phyloP scores from a whole-genome alignment of 2,888 invertebrate species.

The Sericinus montela region DNA sequence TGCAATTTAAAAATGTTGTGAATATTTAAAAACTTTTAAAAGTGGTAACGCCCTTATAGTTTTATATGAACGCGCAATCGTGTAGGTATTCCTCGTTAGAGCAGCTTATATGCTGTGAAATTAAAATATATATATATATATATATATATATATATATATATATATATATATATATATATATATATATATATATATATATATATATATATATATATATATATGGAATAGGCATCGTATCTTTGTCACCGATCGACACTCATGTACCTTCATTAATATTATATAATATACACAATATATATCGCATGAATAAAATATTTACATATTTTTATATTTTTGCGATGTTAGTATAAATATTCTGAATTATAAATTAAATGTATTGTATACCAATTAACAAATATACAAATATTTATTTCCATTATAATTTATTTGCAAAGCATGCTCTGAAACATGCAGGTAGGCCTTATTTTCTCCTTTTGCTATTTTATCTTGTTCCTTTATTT shows the following conservation, averaged over 20 bases:
- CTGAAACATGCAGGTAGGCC: not conserved
- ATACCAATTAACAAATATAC: not conserved
- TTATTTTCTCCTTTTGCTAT: not conserved
- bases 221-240: constrained; percentile 30
- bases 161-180: too few species aligned
- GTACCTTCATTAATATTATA: not conserved
- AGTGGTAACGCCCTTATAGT: constrained; percentile 22
- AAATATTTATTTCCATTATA: not conserved
- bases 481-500: not conserved
- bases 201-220: too few species aligned
- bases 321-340: constrained; percentile 5
- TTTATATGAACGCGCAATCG: constrained; percentile 24
- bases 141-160: too few species aligned
- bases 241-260: not conserved
- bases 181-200: too few species aligned
- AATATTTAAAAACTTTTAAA: constrained; percentile 24
- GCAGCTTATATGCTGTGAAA: constrained; percentile 15
- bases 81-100: constrained; percentile 20
- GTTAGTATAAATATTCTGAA: not conserved
- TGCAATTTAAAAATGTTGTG: constrained; percentile 23
- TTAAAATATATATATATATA: too few species aligned
- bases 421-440: constrained; percentile 1
- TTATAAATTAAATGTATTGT: not conserved
- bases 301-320: constrained; percentile 7
- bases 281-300: not conserved